Conservation (phyloP, 2,113 vertebrate species). For the Lampris megalopsis region DNA sequence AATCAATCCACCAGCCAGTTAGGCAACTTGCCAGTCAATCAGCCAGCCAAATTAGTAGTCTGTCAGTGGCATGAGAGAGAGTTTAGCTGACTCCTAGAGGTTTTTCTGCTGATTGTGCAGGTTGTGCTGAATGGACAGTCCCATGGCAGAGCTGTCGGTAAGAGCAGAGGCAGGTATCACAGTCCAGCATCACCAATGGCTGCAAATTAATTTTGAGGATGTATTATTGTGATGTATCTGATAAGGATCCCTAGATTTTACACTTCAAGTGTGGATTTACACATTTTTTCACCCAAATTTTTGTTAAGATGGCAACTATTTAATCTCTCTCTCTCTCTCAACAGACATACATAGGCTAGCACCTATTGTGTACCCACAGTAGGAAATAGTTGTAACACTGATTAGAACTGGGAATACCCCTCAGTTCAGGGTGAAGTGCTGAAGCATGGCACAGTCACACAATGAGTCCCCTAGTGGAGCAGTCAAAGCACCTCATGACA, state of each 20-base stretch:
- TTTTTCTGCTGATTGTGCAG: slow-evolving; percentile 60
- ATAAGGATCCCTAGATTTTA: background rate
- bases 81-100: slow-evolving; percentile 67
- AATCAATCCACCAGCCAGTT: background rate
- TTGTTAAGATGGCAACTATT: background rate
- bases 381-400: background rate
- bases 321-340: background rate
- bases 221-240: background rate
- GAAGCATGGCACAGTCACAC: background rate
- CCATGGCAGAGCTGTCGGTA: slow-evolving; percentile 57
- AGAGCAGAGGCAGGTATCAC: slow-evolving; percentile 54
- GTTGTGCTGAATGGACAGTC: slow-evolving; percentile 26
- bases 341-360: background rate
- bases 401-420: background rate
- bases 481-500: slow-evolving; percentile 5
- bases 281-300: background rate
- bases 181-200: slow-evolving; percentile 4
- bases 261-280: background rate
- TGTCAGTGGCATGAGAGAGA: slow-evolving; percentile 25
- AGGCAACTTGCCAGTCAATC: background rate
- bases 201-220: slow-evolving; percentile 8
- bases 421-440: background rate
- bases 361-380: background rate
- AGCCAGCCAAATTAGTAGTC: background rate
- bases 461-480: background rate